Base-by-base conservation (phyloP, 2,797 vertebrate genomes). In the Rousettus madagascariensis region DNA sequence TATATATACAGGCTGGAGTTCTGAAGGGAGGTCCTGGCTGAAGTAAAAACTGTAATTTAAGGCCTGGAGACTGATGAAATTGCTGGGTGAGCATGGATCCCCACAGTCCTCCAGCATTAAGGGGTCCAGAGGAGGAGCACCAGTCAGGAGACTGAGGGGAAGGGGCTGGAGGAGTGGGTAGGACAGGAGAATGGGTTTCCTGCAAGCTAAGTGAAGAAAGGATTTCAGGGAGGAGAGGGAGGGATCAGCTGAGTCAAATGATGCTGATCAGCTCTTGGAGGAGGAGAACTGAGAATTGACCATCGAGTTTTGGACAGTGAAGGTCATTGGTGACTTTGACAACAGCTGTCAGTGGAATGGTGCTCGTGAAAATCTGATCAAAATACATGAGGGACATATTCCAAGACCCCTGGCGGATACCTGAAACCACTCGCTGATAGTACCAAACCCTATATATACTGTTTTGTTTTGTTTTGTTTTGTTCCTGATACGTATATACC, bases 211-310 rank as follows among this genome's bases (percentile, higher is more conserved):
- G 36, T 15, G n/a, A 24, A 12, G 77, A 71, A 49, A 49, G 4
- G 17, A 5, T 43, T 24, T 15, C 9, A 2, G 33, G 72, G 2
- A 24, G 49, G 6, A 2, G 22, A 1, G 24, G 24, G 9, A 33
- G 63, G 8, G 38, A 59, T 10, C 51, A 1, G 0, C 41, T 59
- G 53, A 6, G 0, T 6, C 30, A 28, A 0, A 1, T 20, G 38
- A 49, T 10, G 51, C 22, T 11, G 46, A 15, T 66, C 24, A 24
- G 2, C 28, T 33, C 49, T 41, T n/a, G 63, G 41, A 43, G 33
- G 20, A 9, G 33, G 36, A 36, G 65, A 38, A 61, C 41, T 12
- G 30, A 61, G 66, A n/a, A 22, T 2, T 1, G 53, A 30, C 30
- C 38, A 3, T 10, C 33, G 15, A 46, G 15, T 46, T 69, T 46